A percentile compares a stretch with the other conserved stretches of the same genome.
phyloP scores from a whole-genome alignment of 2,113 vertebrate genomes.

The Anhinga anhinga region DNA sequence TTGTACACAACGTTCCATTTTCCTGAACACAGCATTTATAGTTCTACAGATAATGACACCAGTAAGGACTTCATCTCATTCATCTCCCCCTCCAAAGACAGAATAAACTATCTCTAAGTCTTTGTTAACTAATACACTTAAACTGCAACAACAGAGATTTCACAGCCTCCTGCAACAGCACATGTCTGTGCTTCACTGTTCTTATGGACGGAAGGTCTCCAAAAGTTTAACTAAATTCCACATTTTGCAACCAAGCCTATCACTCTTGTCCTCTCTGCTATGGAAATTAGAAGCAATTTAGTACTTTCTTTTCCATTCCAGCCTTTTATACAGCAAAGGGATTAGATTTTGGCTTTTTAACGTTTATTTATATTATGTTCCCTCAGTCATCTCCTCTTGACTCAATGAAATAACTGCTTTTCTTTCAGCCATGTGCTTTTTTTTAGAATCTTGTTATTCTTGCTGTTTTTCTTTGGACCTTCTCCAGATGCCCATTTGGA shows the following conservation, averaged over 20 bases:
- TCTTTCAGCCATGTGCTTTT: neutral
- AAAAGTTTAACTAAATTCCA: neutral
- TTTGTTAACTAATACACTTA: neutral
- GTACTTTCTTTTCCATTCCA: neutral
- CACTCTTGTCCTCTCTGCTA: neutral
- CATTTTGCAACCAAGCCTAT: neutral
- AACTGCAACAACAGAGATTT: neutral
- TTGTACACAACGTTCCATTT: neutral
- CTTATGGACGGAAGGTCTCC: neutral
- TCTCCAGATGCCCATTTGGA: neutral
- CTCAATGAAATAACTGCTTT: neutral
- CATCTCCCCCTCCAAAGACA: neutral
- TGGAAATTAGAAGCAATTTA: neutral
- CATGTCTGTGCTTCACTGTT: neutral
- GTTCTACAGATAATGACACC: neutral
- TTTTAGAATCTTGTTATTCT: neutral
- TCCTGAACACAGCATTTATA: neutral
- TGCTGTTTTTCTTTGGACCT: neutral
- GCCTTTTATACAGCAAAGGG: neutral
- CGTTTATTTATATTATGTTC: neutral
- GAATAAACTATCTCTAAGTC: neutral
- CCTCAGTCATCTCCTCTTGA: neutral
- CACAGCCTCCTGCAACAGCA: neutral
- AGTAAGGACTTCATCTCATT: neutral
- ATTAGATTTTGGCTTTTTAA: conserved; percentile 1